These are phyloP conservation scores for Andrena chrysosceles DNA, from an alignment of 2,888 invertebrate genomes.

Conservation along the genomic window DNA sequence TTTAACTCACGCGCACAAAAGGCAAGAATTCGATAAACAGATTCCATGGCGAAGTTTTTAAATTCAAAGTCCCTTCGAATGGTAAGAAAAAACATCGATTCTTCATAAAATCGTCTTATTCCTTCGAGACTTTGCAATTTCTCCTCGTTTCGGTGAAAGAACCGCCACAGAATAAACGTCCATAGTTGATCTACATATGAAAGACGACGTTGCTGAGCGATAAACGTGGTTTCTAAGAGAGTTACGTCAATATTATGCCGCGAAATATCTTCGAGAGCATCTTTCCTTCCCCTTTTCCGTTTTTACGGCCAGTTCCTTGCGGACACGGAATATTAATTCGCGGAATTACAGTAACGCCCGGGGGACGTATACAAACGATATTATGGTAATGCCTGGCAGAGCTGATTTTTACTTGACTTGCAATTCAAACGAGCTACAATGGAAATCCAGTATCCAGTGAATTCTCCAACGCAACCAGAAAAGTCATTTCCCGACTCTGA, in stretches of 20 bases:
- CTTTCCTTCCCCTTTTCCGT: neutral
- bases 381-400: conserved; percentile 31
- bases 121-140: neutral
- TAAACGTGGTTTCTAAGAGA: conserved; percentile 18
- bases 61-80: neutral
- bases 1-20: no score
- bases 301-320: neutral
- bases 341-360: conserved; percentile 26
- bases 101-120: neutral
- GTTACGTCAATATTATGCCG: conserved; percentile 29
- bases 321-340: conserved; percentile 32
- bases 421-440: conserved; percentile 40
- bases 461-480: neutral
- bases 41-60: no score
- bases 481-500: neutral
- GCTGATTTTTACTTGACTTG: conserved; percentile 45
- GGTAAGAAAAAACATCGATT: neutral
- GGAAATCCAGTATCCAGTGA: conserved; percentile 12
- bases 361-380: conserved; percentile 28
- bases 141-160: neutral
- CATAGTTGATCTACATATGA: conserved; percentile 26
- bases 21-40: no score
- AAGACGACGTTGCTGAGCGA: conserved; percentile 27
- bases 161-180: conserved; percentile 10
- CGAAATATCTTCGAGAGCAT: conserved; percentile 5